phyloP scores from a whole-genome alignment of 2,888 invertebrate species.

The Dasysyrphus tricinctus region DNA sequence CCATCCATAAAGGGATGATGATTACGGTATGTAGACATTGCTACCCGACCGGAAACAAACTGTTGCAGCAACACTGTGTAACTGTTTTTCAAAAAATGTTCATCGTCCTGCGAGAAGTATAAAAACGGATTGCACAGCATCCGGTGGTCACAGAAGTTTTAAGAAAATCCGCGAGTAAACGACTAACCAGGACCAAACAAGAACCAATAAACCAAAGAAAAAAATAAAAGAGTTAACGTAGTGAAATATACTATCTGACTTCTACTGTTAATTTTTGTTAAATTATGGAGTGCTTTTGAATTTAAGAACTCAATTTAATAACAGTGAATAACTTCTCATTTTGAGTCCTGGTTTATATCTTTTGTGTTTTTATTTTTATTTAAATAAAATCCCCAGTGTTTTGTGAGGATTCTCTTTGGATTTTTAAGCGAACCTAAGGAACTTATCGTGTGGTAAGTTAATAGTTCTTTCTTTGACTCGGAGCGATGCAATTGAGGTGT shows the following conservation, averaged over 20 bases:
- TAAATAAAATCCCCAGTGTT: background rate
- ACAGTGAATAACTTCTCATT: conserved; percentile 46
- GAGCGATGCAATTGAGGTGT: background rate
- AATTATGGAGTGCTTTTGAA: conserved; percentile 68
- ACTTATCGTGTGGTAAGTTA: conserved; percentile 57
- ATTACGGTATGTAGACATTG: conserved; percentile 42
- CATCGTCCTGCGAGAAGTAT: conserved; percentile 56
- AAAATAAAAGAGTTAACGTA: conserved; percentile 2
- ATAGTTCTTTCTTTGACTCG: background rate
- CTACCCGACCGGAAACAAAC: conserved; percentile 52
- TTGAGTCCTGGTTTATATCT: conserved; percentile 21
- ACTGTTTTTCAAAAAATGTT: conserved; percentile 29
- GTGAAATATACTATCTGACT: background rate
- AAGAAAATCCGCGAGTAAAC: conserved; percentile 63
- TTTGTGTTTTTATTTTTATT: background rate
- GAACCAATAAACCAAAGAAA: background rate
- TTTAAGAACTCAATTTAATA: conserved; percentile 40
- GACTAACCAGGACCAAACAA: conserved; percentile 27
- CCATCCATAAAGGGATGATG: conserved; percentile 36
- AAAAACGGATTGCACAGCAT: conserved; percentile 68
- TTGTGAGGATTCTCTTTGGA: conserved; percentile 40
- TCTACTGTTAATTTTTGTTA: conserved; percentile 18
- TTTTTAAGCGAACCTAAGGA: conserved; percentile 28
- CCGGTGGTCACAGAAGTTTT: conserved; percentile 72
- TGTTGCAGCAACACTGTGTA: conserved; percentile 72